Percentiles rank a stretch among this genome's conserved stretches.
Evolutionary conservation across 2,888 invertebrate genomes (phyloP).

Genomic region (Slavum lentiscoides): DNA sequence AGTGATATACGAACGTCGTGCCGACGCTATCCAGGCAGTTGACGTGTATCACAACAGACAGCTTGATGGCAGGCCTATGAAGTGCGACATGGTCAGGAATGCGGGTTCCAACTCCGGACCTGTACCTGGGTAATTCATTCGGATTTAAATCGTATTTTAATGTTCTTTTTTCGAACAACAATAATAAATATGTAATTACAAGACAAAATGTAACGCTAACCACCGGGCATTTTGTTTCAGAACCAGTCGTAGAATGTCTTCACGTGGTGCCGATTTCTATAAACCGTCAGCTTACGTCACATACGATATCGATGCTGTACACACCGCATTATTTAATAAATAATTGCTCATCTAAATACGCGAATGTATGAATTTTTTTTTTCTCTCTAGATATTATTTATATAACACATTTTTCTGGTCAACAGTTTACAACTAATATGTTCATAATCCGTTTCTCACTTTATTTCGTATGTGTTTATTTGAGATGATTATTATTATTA

Average conservation of each 20-base stretch:
- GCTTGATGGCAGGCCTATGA: conserved; percentile 91
- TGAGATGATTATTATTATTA: not conserved
- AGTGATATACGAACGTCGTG: conserved; percentile 82
- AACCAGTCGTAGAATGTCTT: conserved; percentile 40
- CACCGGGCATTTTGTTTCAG: conserved; percentile 15
- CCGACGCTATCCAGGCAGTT: conserved; percentile 87
- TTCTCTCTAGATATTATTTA: conserved; percentile 3
- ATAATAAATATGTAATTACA: not conserved
- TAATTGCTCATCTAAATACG: not conserved
- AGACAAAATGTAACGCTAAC: not conserved
- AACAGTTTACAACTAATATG: not conserved
- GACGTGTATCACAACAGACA: conserved; percentile 92
- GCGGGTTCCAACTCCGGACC: conserved; percentile 56
- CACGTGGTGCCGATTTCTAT: conserved; percentile 36
- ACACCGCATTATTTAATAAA: conserved; percentile 68
- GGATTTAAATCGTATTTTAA: not conserved
- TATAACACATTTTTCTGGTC: not conserved
- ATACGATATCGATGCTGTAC: conserved; percentile 69
- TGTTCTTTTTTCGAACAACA: not conserved
- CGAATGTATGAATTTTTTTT: not conserved
- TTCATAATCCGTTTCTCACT: not conserved
- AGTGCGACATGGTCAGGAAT: conserved; percentile 76
- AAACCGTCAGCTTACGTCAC: conserved; percentile 61
- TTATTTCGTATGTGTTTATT: not conserved
- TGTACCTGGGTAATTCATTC: conserved; percentile 33